Evolutionary conservation across 2,113 vertebrate genomes (phyloP).

Genomic region (Ceyx melanurus): DNA sequence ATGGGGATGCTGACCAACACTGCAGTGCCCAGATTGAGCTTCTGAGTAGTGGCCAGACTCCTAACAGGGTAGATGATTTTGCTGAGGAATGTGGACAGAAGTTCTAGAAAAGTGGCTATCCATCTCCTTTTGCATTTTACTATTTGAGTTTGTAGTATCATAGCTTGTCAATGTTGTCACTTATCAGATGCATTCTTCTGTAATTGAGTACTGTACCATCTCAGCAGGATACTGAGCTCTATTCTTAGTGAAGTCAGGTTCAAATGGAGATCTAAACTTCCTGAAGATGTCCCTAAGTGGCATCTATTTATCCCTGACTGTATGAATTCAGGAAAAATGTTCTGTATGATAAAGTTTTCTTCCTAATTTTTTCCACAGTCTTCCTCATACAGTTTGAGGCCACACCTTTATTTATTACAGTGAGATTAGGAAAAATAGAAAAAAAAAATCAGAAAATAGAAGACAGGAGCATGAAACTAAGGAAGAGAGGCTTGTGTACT

Average conservation of each 20-base stretch:
- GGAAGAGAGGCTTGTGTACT: not conserved
- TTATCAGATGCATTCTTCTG: not conserved
- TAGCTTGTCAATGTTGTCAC: not conserved
- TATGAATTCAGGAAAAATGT: not conserved
- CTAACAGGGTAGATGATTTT: accelerated
- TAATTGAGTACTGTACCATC: not conserved
- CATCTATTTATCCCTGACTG: not conserved
- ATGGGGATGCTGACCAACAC: not conserved
- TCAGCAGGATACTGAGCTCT: not conserved
- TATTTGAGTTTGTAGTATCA: not conserved
- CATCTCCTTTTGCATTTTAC: not conserved
- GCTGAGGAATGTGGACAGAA: not conserved
- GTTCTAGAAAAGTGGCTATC: not conserved
- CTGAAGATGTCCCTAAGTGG: not conserved
- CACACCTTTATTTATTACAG: not conserved
- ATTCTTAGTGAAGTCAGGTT: not conserved
- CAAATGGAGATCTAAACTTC: not conserved
- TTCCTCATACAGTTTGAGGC: not conserved
- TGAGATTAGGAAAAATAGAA: not conserved
- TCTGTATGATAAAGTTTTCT: not conserved
- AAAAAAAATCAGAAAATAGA: not conserved
- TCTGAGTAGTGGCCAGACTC: not conserved
- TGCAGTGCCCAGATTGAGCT: not conserved
- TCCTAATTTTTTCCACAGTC: not conserved
- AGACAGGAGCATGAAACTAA: not conserved